Evolutionary conservation across 2,888 invertebrate species (phyloP).

Genomic region (Liposcelis brunnea): DNA sequence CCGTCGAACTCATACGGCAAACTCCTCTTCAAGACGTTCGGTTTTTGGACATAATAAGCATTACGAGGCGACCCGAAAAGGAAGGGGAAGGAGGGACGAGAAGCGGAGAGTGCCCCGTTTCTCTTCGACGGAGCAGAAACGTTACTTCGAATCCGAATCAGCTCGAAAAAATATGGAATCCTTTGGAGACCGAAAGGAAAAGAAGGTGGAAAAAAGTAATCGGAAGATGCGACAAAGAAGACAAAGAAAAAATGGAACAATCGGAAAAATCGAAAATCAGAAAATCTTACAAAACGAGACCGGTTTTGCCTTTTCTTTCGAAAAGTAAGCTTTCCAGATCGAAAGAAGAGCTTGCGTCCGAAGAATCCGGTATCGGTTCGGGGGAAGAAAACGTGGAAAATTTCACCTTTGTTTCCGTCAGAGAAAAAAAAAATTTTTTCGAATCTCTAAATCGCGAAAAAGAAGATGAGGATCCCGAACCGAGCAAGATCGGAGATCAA

Average conservation of each 20-base stretch:
- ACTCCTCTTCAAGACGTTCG: constrained; percentile 47
- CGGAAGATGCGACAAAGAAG: too few relatives aligned
- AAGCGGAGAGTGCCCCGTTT: constrained; percentile 22
- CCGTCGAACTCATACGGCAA: constrained; percentile 55
- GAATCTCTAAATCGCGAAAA: neutral
- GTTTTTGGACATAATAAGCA: constrained; percentile 49
- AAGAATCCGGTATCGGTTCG: neutral
- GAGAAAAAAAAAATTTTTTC: constrained; percentile 1
- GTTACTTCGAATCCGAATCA: too few relatives aligned
- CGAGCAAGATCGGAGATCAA: neutral
- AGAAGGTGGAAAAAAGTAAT: too few relatives aligned
- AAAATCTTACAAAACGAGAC: too few relatives aligned
- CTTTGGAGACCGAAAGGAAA: too few relatives aligned
- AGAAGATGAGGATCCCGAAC: neutral
- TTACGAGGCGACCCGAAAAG: constrained; percentile 27
- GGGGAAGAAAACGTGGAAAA: neutral
- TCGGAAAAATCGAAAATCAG: too few relatives aligned
- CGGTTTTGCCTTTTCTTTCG: too few relatives aligned
- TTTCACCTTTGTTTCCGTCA: neutral
- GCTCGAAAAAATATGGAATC: too few relatives aligned
- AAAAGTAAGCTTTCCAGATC: too few relatives aligned
- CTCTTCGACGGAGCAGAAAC: too few relatives aligned
- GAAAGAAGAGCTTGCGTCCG: neutral
- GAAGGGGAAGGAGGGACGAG: constrained; percentile 23
- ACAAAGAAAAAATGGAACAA: too few relatives aligned